Conservation (phyloP, 2,797 vertebrate genomes). For the Xenopus petersii region DNA sequence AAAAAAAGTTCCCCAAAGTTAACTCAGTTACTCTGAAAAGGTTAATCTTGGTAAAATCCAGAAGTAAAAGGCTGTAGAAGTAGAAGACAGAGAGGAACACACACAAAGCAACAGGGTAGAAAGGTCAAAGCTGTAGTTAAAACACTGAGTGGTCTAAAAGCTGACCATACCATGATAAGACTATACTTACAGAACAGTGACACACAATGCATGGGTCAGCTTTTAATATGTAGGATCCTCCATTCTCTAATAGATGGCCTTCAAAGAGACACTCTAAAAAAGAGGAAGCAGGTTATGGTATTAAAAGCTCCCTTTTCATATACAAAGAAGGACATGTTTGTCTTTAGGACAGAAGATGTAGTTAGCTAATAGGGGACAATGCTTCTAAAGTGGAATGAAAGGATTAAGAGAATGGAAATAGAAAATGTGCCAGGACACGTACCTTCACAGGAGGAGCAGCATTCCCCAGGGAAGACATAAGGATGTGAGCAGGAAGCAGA, state of each 20-base stretch:
- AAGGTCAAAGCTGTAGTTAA: not conserved
- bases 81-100: not conserved
- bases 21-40: not conserved
- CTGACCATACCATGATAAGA: not conserved
- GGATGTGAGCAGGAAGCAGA: slow-evolving; percentile 51
- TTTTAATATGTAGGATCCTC: slow-evolving; percentile 38
- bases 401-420: not conserved
- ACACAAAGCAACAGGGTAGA: not conserved
- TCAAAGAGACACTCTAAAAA: slow-evolving; percentile 42
- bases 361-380: not conserved
- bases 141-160: not conserved
- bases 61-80: too few relatives aligned
- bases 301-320: too few relatives aligned
- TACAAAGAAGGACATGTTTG: too few relatives aligned
- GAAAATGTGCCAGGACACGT: slow-evolving; percentile 13
- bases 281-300: not conserved
- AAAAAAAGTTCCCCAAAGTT: not conserved
- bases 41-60: too few relatives aligned
- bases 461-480: slow-evolving; percentile 26
- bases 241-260: slow-evolving; percentile 44
- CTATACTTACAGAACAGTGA: slow-evolving; percentile 26
- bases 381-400: not conserved
- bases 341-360: not conserved
- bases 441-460: slow-evolving; percentile 68
- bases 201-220: slow-evolving; percentile 45